These are phyloP conservation scores for Polyommatus iphigenia DNA, from an alignment of 2,888 invertebrate genomes.

Conservation along the genomic window DNA sequence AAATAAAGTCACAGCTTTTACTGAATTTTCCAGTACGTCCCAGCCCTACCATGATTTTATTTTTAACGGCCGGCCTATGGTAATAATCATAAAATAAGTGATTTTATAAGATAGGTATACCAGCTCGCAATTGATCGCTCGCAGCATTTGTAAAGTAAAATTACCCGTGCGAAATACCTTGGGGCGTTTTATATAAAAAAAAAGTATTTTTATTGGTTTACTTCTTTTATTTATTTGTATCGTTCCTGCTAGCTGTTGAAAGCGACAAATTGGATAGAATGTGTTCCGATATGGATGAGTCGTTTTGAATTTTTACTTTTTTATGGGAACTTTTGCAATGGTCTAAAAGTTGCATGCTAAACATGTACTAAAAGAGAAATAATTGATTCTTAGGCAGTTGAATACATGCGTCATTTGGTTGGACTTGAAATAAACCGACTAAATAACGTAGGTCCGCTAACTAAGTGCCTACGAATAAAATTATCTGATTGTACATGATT, in stretches of 20 bases:
- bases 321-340: not conserved
- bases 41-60: slow-evolving; percentile 28
- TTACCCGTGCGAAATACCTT: slow-evolving; percentile 9
- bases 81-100: slow-evolving; percentile 31
- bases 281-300: not conserved
- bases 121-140: slow-evolving; percentile 18
- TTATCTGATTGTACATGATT: too few species aligned
- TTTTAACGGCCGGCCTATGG: slow-evolving; percentile 16
- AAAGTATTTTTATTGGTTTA: slow-evolving; percentile 11
- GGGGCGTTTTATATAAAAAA: slow-evolving; percentile 3
- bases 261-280: slow-evolving; percentile 10
- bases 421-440: too few species aligned
- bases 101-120: slow-evolving; percentile 25
- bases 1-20: too few species aligned
- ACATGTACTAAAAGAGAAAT: not conserved
- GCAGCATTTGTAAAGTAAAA: slow-evolving; percentile 13
- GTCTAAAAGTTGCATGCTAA: not conserved
- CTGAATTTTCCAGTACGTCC: not conserved
- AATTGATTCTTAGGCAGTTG: too few species aligned
- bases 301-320: not conserved
- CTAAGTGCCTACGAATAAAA: too few species aligned
- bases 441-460: too few species aligned
- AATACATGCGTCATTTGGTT: too few species aligned
- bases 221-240: slow-evolving; percentile 7
- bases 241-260: not conserved